phyloP scores from a whole-genome alignment of 2,113 vertebrate genomes.

The Phodopus roborovskii region DNA sequence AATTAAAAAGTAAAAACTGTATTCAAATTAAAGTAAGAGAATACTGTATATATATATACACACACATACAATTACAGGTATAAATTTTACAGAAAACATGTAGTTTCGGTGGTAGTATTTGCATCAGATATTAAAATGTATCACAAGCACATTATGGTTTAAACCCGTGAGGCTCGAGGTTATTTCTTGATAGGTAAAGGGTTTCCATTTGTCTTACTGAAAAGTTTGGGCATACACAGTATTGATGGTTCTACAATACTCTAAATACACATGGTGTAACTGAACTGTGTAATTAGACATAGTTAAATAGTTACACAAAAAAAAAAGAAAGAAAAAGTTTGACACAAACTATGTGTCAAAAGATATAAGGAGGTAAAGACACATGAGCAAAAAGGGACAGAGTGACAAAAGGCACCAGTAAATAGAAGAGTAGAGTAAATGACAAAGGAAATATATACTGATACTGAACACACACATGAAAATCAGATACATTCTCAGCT shows the following conservation, averaged over 20 bases:
- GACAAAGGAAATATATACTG: neutral
- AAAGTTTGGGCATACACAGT: neutral
- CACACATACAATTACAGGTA: neutral
- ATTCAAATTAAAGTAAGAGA: neutral
- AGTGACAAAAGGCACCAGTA: neutral
- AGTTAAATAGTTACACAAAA: neutral
- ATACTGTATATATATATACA: no score
- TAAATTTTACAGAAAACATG: neutral
- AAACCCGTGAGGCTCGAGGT: neutral
- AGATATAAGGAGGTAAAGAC: neutral
- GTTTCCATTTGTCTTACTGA: neutral
- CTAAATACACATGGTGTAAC: neutral
- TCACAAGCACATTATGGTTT: neutral
- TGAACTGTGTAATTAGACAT: neutral
- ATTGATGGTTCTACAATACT: neutral
- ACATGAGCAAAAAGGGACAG: neutral
- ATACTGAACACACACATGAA: rapidly evolving
- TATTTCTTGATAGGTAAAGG: neutral
- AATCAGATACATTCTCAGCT: neutral
- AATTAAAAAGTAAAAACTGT: neutral
- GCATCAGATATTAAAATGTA: neutral
- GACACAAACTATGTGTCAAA: neutral
- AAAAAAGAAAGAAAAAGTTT: neutral
- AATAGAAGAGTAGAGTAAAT: neutral
- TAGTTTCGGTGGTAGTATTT: neutral